Evolutionary conservation across 2,888 invertebrate species (phyloP), one percentile per base, ranked within the genome.

Genomic region (Lasioglossum lativentre): DNA sequence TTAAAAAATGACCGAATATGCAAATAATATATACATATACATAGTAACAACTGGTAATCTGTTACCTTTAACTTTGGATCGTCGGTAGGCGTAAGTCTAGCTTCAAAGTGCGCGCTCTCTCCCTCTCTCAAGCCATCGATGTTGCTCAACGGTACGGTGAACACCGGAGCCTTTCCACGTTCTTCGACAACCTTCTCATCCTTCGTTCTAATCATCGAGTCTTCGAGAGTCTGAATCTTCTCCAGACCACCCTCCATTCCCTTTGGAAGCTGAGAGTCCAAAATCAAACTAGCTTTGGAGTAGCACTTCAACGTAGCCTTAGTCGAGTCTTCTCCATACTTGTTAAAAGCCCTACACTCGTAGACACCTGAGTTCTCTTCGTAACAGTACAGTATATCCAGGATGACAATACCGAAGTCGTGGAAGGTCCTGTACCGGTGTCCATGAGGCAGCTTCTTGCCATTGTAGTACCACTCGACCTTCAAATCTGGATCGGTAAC

Each of bases 351-450:
- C 92, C 98, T 96, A 94, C 99, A 99, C 95, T 99, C 99, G 94
- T 99, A 99, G 84, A 97, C 97, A 76, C 99, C 99, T 71, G 98
- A 98, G 95, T 99, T 99, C 95, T 99, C 99, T 95, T 99, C 99
- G 94, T 99, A 99, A 93, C 99, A 99, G 94, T 99, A 99, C 59
- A 99, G 95, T 92, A 99, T 99, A 93, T 99, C 99, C 93, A 99
- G 96, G 91, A 99, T 99, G 75, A 99, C 99, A 93, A 99, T 98
- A 86, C 99, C 99, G 95, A 99, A 99, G 94, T 99, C 99, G 94
- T 99, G 98, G 97, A 99, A 99, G 80, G 99, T 99, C 91, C 99
- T 97, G 95, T 99, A 99, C 90, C 99, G 97, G 95, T 99, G 99
- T 76, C 99, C 99, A 95, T 98, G 98, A 2, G 98, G 98, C 91